These are phyloP conservation scores for Phlogophora meticulosa DNA, from an alignment of 2,888 invertebrate species.

Conservation along the genomic window DNA sequence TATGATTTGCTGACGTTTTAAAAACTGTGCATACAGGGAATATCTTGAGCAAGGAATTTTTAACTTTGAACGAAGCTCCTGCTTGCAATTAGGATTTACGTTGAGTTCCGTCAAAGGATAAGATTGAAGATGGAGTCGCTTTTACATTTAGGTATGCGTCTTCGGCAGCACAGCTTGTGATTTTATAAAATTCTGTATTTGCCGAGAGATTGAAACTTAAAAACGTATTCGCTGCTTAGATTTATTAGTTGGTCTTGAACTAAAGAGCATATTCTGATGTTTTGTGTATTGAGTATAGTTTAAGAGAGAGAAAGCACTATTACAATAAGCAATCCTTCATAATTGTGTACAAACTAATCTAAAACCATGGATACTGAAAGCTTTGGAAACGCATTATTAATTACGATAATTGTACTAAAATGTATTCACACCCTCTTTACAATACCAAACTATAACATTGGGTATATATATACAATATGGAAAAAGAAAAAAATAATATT, in stretches of 20 bases:
- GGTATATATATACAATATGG: neutral
- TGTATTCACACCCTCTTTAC: neutral
- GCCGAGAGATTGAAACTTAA: neutral
- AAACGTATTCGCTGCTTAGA: neutral
- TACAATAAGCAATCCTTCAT: neutral
- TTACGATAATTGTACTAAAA: constrained; percentile 10
- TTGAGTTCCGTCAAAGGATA: constrained; percentile 11
- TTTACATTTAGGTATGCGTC: constrained; percentile 15
- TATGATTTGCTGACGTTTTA: constrained; percentile 30
- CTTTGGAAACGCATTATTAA: constrained; percentile 17
- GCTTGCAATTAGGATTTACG: constrained; percentile 5
- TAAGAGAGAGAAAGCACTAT: neutral
- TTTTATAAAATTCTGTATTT: constrained; percentile 2
- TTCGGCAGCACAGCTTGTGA: neutral
- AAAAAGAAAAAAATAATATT: constrained; percentile 4
- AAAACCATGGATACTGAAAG: neutral
- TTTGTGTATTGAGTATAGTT: neutral
- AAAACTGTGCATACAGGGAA: constrained; percentile 35
- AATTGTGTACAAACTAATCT: constrained; percentile 30
- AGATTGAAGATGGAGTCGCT: neutral
- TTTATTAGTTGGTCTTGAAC: neutral
- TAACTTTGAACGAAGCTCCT: constrained; percentile 16
- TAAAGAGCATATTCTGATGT: too few relatives aligned
- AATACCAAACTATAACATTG: neutral
- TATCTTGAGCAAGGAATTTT: constrained; percentile 18